Evolutionary conservation across 2,797 vertebrate species (phyloP).

Genomic region (Muraenolepis orangiensis): DNA sequence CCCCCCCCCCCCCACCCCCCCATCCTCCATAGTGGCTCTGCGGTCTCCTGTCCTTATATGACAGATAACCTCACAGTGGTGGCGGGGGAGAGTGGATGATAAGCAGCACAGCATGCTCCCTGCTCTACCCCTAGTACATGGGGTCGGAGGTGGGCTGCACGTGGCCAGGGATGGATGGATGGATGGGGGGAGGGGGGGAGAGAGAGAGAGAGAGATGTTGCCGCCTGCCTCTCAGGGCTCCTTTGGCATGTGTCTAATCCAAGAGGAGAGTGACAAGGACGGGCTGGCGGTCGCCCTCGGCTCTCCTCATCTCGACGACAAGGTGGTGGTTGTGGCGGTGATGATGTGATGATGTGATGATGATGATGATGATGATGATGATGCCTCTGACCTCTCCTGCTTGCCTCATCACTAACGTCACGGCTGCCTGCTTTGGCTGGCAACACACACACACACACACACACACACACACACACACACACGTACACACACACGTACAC

Average conservation of each 20-base stretch:
- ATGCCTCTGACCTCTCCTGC: conserved; percentile 29
- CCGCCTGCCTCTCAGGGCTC: conserved; percentile 67
- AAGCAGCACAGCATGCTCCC: no score
- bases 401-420: conserved; percentile 37
- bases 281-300: conserved; percentile 65
- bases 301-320: conserved; percentile 56
- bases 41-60: conserved; percentile 10
- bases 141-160: not conserved
- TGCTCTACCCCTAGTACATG: not conserved
- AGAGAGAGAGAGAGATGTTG: conserved; percentile 13
- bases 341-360: conserved; percentile 57
- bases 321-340: no score
- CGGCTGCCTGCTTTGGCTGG: conserved; percentile 43
- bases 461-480: no score
- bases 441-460: no score
- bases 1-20: not conserved
- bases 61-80: conserved; percentile 25
- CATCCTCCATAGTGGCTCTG: not conserved
- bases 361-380: conserved; percentile 39
- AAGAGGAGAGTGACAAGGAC: conserved; percentile 68
- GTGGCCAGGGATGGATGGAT: not conserved
- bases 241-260: conserved; percentile 73
- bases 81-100: conserved; percentile 4
- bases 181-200: conserved; percentile 21
- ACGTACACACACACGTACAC: no score